A percentile compares a stretch with the other conserved stretches of the same genome.
These are phyloP conservation scores for Sebastes itinus DNA, from an alignment of 2,797 vertebrate genomes.

Conservation along the genomic window DNA sequence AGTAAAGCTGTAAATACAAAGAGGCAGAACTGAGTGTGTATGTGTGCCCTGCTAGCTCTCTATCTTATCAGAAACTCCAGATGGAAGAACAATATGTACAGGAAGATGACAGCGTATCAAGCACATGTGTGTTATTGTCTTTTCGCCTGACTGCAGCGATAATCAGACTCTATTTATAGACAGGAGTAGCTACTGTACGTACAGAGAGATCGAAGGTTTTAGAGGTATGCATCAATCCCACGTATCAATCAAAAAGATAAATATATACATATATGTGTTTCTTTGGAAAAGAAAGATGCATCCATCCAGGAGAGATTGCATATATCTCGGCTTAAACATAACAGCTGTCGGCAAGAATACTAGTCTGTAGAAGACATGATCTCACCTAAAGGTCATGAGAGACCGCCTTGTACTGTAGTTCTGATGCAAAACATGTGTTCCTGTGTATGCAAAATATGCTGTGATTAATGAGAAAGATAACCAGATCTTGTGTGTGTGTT, in stretches of 20 bases:
- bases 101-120: conserved; percentile 9
- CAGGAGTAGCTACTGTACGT: not conserved
- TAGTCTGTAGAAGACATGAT: not conserved
- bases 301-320: not conserved
- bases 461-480: conserved; percentile 7
- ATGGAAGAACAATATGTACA: conserved; percentile 25
- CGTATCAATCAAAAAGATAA: not conserved
- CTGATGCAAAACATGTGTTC: not conserved
- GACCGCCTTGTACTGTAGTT: not conserved
- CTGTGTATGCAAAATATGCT: not conserved
- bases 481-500: not conserved
- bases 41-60: not conserved
- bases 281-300: not conserved
- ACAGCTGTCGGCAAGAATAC: not conserved
- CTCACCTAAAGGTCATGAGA: not conserved
- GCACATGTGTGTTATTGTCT: conserved; percentile 13
- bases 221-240: not conserved
- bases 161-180: conserved; percentile 3
- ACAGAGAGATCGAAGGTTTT: not conserved
- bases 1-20: not conserved
- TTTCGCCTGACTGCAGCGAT: not conserved
- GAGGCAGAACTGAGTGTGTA: not conserved
- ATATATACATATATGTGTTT: not conserved
- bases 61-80: conserved; percentile 44
- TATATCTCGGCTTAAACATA: not conserved